Conservation (phyloP, 2,888 invertebrate genomes). For the Drosophila pegasa region DNA sequence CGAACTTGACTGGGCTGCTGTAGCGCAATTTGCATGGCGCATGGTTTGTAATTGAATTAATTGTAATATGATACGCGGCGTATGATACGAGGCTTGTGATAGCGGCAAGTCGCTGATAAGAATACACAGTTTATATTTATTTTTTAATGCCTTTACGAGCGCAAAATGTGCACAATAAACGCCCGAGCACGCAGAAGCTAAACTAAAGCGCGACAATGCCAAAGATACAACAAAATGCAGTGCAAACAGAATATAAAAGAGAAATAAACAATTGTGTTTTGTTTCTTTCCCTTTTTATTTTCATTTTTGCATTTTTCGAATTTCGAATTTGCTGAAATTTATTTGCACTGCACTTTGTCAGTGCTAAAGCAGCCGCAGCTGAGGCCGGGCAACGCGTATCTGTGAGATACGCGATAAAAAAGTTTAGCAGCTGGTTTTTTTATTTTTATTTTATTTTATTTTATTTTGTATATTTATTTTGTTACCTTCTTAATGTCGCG, state of each 20-base stretch:
- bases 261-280: slow-evolving; percentile 19
- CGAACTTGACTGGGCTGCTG: slow-evolving; percentile 16
- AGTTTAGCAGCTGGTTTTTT: slow-evolving; percentile 50
- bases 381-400: slow-evolving; percentile 35
- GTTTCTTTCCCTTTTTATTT: slow-evolving; percentile 12
- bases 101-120: slow-evolving; percentile 40
- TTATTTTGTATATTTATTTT: slow-evolving; percentile 1
- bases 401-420: slow-evolving; percentile 58
- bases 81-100: slow-evolving; percentile 34
- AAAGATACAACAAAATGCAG: slow-evolving; percentile 53
- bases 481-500: slow-evolving; percentile 45
- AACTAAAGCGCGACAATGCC: slow-evolving; percentile 37
- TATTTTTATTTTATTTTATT: neutral
- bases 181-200: slow-evolving; percentile 15
- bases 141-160: slow-evolving; percentile 40
- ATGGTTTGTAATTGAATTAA: slow-evolving; percentile 72
- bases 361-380: slow-evolving; percentile 20
- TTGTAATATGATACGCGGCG: slow-evolving; percentile 63
- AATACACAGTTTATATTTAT: neutral
- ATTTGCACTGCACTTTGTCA: slow-evolving; percentile 58
- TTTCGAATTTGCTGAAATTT: slow-evolving; percentile 48
- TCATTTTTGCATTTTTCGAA: slow-evolving; percentile 32
- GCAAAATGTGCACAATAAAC: slow-evolving; percentile 58
- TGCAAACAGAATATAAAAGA: slow-evolving; percentile 31
- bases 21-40: slow-evolving; percentile 47